Evolutionary conservation across 2,113 vertebrate genomes (phyloP), one percentile per base, ranked within the genome.

Genomic region (Glaucidium brasilianum): DNA sequence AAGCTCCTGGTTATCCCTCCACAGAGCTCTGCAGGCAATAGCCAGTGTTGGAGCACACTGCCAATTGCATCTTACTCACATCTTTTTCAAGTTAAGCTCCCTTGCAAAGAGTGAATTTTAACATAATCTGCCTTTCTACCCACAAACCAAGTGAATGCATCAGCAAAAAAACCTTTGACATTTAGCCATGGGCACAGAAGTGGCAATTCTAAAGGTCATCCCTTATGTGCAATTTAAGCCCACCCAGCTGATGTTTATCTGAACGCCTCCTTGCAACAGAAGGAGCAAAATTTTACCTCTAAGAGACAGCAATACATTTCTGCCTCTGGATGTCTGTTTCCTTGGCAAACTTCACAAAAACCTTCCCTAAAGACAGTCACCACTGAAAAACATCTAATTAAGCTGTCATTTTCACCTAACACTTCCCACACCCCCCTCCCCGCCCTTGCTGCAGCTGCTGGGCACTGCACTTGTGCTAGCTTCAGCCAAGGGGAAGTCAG

Each of bases 351-450:
- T 52, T 75, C 49, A 69, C 22, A 91, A 43, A 84, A 62, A 74
- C 25, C 67, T 91, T 85, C 43, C 55, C 41, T 55, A 37, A 82
- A 74, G 15, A 71, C 64, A 73, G 62, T n/a, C 26, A 77, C 12
- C 15, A 55, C 23, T 26, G 11, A 19, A 37, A 71, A 68, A n/a
- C 20, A 77, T 50, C 25, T 66, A 56, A 47, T n/a, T 34, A 49
- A 59, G 64, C 47, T 78, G 20, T 30, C 12, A 43, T 74, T 68
- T 88, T 68, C 59, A 66, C 49, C 22, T 35, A 11, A 21, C 25
- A 37, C 58, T 73, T 10, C 39, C n/a, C 10, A 0, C 49, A 11
- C 39, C 32, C 10, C 0, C 47, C 9, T 49, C 11, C 26, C 26
- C 15, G 0, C 17, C 32, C n/a, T 55, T 35, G 49, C 64, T 88